phyloP scores from a whole-genome alignment of 2,797 vertebrate species.

The Mareca penelope region DNA sequence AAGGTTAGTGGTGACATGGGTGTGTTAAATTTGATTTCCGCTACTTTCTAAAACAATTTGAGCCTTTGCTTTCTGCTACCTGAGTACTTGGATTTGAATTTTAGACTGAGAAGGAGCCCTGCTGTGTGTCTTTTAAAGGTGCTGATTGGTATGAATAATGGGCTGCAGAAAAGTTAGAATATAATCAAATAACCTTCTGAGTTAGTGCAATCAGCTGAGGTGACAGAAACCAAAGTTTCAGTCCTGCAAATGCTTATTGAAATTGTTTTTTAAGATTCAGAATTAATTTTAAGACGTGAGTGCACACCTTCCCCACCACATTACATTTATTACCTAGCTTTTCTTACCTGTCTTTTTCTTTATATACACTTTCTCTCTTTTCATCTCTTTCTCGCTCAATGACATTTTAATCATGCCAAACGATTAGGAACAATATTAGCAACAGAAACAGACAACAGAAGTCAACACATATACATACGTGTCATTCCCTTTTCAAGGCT shows the following conservation, averaged over 20 bases:
- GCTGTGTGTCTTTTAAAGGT: not conserved
- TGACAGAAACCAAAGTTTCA: not conserved
- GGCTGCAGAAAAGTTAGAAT: not conserved
- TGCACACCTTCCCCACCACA: not conserved
- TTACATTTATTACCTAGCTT: not conserved
- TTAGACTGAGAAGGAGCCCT: not conserved
- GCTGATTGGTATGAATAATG: not conserved
- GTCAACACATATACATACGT: not conserved
- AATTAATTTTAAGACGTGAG: not conserved
- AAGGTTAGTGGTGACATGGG: not conserved
- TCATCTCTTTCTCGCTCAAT: not conserved
- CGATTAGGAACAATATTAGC: not conserved
- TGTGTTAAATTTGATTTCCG: not conserved
- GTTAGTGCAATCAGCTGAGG: not conserved
- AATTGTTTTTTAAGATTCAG: not conserved
- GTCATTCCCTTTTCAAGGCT: not conserved
- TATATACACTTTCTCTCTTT: not conserved
- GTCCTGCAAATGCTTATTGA: not conserved
- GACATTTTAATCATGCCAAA: not conserved
- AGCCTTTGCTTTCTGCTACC: not conserved
- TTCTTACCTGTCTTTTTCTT: not conserved
- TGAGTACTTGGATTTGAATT: not conserved
- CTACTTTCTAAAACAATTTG: not conserved
- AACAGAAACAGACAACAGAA: not conserved
- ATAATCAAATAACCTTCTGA: not conserved